Percentiles rank a stretch among this genome's conserved stretches.
These are phyloP conservation scores for Eretmochelys imbricata DNA, from an alignment of 2,113 vertebrate genomes.

Conservation along the genomic window DNA sequence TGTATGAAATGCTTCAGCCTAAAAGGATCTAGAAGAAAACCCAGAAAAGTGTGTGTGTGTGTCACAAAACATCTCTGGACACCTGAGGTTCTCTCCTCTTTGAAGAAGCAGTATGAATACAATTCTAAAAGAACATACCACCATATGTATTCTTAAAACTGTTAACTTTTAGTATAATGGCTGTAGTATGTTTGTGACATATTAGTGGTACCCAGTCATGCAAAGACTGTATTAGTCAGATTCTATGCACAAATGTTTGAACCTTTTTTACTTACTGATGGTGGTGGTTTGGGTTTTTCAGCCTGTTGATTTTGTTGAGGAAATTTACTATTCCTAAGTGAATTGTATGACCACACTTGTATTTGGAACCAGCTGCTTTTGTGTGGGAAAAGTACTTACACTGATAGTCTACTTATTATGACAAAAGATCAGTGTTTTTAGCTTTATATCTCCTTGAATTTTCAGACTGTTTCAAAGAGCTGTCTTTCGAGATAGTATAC, in stretches of 20 bases:
- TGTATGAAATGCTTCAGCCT: constrained; percentile 66
- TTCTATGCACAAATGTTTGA: constrained; percentile 69
- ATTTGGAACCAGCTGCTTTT: constrained; percentile 58
- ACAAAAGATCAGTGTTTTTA: constrained; percentile 53
- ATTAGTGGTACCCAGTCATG: constrained; percentile 63
- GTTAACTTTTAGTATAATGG: constrained; percentile 62
- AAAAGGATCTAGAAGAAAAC: constrained; percentile 73
- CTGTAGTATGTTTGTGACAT: constrained; percentile 62
- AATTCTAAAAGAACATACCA: constrained; percentile 63
- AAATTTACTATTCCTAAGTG: constrained; percentile 60
- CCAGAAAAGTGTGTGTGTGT: not conserved
- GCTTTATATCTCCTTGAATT: constrained; percentile 67
- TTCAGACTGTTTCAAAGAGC: constrained; percentile 63
- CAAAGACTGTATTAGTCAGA: constrained; percentile 54
- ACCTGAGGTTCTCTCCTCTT: constrained; percentile 53
- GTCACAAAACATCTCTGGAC: constrained; percentile 54
- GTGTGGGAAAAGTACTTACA: constrained; percentile 40
- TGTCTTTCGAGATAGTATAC: constrained; percentile 27
- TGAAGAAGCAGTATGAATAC: constrained; percentile 64
- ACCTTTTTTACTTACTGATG: constrained; percentile 16
- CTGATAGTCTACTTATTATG: constrained; percentile 26
- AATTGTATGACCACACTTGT: constrained; percentile 33
- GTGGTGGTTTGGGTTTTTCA: constrained; percentile 64
- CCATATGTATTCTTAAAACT: constrained; percentile 62
- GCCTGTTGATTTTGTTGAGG: constrained; percentile 53